phyloP scores from a whole-genome alignment of 2,113 vertebrate genomes.

The Seriola rivoliana region DNA sequence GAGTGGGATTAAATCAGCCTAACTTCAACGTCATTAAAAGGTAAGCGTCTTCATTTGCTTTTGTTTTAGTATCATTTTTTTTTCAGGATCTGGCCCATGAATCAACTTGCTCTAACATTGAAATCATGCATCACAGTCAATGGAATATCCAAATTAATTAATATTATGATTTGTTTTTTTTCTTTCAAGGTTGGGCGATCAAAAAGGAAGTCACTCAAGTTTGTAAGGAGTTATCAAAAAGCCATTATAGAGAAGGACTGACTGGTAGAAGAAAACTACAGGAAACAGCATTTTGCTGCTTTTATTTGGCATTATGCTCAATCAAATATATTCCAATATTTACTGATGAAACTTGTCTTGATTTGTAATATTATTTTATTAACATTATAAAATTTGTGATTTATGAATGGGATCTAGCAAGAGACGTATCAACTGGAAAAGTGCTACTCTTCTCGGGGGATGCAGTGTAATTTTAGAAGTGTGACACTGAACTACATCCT shows the following conservation, averaged over 20 bases:
- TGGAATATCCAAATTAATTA: neutral
- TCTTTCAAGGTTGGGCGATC: conserved; percentile 46
- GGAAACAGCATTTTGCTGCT: conserved; percentile 12
- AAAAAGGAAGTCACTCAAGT: conserved; percentile 20
- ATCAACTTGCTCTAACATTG: neutral
- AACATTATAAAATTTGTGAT: conserved; percentile 18
- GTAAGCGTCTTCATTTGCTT: conserved; percentile 25
- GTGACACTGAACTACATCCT: conserved; percentile 1
- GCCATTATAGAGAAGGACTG: conserved; percentile 1
- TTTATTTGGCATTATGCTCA: conserved; percentile 21
- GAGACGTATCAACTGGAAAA: conserved; percentile 2
- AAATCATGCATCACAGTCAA: neutral
- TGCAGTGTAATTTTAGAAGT: neutral
- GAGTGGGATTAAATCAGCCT: conserved; percentile 42
- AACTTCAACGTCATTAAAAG: neutral
- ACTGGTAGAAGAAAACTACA: neutral
- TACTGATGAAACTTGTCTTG: conserved; percentile 9
- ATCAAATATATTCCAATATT: conserved; percentile 16
- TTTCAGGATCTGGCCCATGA: neutral
- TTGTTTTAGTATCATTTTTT: neutral
- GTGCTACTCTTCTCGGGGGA: conserved; percentile 41
- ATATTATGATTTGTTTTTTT: neutral
- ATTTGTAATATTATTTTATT: conserved; percentile 13
- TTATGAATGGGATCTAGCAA: neutral
- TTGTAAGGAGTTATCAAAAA: conserved; percentile 15